These are phyloP conservation scores for Centropristis striata DNA, from an alignment of 2,113 vertebrate species.

Conservation along the genomic window DNA sequence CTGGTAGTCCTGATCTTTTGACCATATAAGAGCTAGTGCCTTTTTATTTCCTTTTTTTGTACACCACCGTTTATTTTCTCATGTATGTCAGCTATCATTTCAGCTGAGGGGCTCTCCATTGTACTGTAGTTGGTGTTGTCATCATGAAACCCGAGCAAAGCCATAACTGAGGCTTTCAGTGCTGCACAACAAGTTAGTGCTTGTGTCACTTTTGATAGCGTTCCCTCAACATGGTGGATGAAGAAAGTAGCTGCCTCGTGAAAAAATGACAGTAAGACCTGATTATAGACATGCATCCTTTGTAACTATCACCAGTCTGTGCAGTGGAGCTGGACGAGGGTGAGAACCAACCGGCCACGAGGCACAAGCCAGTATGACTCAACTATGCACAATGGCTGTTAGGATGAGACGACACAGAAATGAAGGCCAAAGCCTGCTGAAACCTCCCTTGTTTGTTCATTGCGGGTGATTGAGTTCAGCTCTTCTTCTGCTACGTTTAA, in stretches of 20 bases:
- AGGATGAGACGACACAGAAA: constrained; percentile 37
- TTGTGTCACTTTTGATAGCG: constrained; percentile 14
- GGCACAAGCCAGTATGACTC: constrained; percentile 50
- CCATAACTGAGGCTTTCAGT: constrained; percentile 43
- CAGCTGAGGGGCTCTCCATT: constrained; percentile 27
- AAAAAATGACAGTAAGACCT: neutral
- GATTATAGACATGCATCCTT: constrained; percentile 26
- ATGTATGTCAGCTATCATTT: constrained; percentile 34
- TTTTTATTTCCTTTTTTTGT: constrained; percentile 60
- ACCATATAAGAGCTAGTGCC: constrained; percentile 69
- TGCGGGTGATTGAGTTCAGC: constrained; percentile 27
- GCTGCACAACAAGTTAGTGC: constrained; percentile 25
- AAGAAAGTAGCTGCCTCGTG: constrained; percentile 12
- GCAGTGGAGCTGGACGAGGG: constrained; percentile 26
- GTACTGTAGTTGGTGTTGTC: constrained; percentile 47
- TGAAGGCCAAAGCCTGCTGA: constrained; percentile 24
- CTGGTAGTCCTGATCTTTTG: constrained; percentile 9
- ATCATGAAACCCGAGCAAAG: constrained; percentile 52
- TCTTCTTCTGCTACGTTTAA: constrained; percentile 3
- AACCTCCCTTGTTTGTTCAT: constrained; percentile 51
- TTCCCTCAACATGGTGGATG: constrained; percentile 7
- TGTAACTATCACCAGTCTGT: constrained; percentile 20
- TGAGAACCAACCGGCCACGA: constrained; percentile 25
- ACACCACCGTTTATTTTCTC: constrained; percentile 21
- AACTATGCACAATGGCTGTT: constrained; percentile 67